Base-by-base conservation (phyloP, 2,797 vertebrate genomes). In the Cuniculus paca region DNA sequence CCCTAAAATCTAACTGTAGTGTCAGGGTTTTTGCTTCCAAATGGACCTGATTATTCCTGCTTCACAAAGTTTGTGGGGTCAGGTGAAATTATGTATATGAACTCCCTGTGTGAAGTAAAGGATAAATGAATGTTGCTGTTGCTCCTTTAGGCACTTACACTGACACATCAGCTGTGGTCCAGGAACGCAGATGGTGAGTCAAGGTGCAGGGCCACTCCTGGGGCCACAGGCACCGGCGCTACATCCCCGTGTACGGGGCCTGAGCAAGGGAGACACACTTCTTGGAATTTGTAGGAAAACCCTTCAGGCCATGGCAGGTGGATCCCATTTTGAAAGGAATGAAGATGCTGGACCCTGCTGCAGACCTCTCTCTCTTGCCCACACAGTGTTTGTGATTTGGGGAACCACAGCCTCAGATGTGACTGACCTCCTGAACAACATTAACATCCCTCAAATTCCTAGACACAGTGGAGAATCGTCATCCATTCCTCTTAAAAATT, bases 1-100 rank as follows among this genome's bases (percentile, higher is more conserved):
- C n/a, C 39, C 8, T 63, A 61, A 86, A 70, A 60, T 80, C 60
- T 84, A 85, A 70, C 42, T 70, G 42, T 12, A 48, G 16, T 74
- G 9, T 56, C 13, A 11, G 10, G 42, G 22, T 82, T 93, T 75
- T 94, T 86, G 14, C 87, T 88, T 96, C 63, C 81, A 77, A 92
- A 63, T 56, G 45, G 26, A 20, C 31, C 39, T 94, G 42, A 79
- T 92, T 88, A 70, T 88, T 54, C 52, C 45, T 17, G 45, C 19
- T 56, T 91, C 26, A 87, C 39, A 45, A 85, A 17, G 60, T 90
- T 91, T 52, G 52, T 88, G 24, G 86, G 34, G 4, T 88, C 68
- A 90, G 72, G 79, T 92, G 56, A 95, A 52, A 87, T 83, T 42
- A 83, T 48, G 5, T 50, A 14, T 17, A 11, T 28, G 19, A 65